Evolutionary conservation across 2,797 vertebrate genomes (phyloP).

Genomic region (Malurus splendens): DNA sequence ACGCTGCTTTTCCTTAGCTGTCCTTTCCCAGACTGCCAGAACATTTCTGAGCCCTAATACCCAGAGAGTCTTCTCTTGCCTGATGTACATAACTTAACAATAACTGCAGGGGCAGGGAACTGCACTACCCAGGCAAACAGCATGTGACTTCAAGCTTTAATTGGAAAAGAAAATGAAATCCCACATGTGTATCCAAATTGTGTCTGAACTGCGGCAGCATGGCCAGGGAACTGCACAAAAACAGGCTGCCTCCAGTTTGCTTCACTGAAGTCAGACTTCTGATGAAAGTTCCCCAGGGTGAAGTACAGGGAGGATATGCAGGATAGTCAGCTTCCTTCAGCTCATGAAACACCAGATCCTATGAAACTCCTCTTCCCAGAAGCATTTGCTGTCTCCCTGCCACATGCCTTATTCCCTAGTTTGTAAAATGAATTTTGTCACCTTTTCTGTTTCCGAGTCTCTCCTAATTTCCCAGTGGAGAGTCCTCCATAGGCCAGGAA

Average conservation of each 20-base stretch:
- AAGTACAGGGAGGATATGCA: not conserved
- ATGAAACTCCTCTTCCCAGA: not conserved
- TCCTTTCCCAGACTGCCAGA: not conserved
- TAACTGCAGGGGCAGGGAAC: not conserved
- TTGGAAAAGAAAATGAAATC: not conserved
- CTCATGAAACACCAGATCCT: not conserved
- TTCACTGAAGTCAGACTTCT: not conserved
- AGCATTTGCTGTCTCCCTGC: not conserved
- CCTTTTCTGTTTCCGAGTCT: not conserved
- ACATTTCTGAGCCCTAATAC: not conserved
- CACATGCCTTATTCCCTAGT: not conserved
- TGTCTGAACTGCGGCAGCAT: not conserved
- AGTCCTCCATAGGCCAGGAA: constrained; percentile 17
- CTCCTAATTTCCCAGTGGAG: not conserved
- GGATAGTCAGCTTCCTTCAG: not conserved
- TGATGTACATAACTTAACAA: not conserved
- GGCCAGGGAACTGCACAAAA: not conserved
- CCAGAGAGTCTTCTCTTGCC: not conserved
- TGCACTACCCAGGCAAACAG: not conserved
- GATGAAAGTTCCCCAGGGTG: not conserved
- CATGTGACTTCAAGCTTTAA: not conserved
- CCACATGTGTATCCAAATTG: not conserved
- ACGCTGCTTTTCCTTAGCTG: constrained; percentile 20
- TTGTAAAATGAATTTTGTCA: not conserved
- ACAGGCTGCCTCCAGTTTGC: not conserved